phyloP scores from a whole-genome alignment of 2,797 vertebrate species.

The Catostomus latipinnis region DNA sequence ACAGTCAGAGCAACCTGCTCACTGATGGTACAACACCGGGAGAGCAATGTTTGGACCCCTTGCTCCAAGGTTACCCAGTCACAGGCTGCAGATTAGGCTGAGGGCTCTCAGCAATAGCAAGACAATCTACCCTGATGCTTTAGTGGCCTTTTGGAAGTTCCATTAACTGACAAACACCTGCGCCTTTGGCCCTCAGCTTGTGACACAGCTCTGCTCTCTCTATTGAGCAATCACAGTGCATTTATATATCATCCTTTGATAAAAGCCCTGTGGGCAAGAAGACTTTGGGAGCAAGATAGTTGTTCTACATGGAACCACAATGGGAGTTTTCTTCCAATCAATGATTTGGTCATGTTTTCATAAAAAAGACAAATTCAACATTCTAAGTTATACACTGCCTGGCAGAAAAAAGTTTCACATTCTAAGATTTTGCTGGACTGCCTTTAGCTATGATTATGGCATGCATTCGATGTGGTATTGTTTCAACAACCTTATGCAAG shows the following conservation, averaged over 20 bases:
- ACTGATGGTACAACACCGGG: conserved; percentile 51
- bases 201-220: conserved; percentile 55
- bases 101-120: conserved; percentile 66
- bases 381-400: background rate
- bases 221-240: conserved; percentile 60
- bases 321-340: background rate
- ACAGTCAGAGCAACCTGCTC: conserved; percentile 62
- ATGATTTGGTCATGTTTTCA: background rate
- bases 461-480: too few relatives aligned
- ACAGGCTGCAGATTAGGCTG: conserved; percentile 60
- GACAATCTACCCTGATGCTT: conserved; percentile 71
- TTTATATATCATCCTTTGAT: conserved; percentile 59
- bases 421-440: too few relatives aligned
- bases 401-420: too few relatives aligned
- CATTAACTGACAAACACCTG: conserved; percentile 65
- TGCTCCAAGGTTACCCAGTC: conserved; percentile 3
- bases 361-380: background rate
- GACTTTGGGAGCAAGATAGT: conserved; percentile 32
- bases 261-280: conserved; percentile 60
- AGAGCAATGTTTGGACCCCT: conserved; percentile 14
- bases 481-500: too few relatives aligned
- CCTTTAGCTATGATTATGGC: too few relatives aligned
- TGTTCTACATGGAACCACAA: background rate
- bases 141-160: conserved; percentile 59
- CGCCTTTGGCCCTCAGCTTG: conserved; percentile 57